These are phyloP conservation scores for Mus minutoides DNA, from an alignment of 2,797 vertebrate species.

Conservation along the genomic window DNA sequence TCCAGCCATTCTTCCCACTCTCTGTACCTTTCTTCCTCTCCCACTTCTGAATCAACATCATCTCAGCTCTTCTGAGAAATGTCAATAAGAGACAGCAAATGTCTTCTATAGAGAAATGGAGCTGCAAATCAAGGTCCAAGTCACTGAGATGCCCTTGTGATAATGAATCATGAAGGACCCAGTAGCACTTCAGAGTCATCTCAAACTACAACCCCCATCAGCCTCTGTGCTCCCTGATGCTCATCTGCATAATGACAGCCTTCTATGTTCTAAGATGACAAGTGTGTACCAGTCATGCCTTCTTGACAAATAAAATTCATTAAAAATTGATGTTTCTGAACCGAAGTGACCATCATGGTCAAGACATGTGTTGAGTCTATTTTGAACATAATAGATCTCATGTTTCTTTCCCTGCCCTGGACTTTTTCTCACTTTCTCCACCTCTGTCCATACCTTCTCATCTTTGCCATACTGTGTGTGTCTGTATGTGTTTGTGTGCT, in stretches of 20 bases:
- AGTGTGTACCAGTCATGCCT: not conserved
- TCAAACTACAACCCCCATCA: not conserved
- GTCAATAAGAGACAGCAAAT: not conserved
- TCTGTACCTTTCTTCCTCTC: not conserved
- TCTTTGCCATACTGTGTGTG: not conserved
- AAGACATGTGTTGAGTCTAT: not conserved
- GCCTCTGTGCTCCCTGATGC: not conserved
- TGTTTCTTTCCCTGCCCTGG: not conserved
- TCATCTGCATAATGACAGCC: not conserved
- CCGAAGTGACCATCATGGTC: accelerated
- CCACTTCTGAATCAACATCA: not conserved
- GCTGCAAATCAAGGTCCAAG: not conserved
- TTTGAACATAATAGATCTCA: accelerated
- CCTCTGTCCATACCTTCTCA: not conserved
- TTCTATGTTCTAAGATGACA: not conserved
- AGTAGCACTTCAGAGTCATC: not conserved
- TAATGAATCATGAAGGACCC: not conserved
- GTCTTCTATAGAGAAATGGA: not conserved
- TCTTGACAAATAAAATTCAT: not conserved
- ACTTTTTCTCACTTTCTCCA: no score
- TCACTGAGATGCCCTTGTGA: not conserved
- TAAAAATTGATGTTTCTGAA: not conserved
- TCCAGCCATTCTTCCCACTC: not conserved
- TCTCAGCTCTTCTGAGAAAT: not conserved
- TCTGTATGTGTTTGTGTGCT: no score